Evolutionary conservation across 1,140 invertebrate species (phyloP), one percentile per base, ranked within the genome.

Genomic region (Bombus fervidus): DNA sequence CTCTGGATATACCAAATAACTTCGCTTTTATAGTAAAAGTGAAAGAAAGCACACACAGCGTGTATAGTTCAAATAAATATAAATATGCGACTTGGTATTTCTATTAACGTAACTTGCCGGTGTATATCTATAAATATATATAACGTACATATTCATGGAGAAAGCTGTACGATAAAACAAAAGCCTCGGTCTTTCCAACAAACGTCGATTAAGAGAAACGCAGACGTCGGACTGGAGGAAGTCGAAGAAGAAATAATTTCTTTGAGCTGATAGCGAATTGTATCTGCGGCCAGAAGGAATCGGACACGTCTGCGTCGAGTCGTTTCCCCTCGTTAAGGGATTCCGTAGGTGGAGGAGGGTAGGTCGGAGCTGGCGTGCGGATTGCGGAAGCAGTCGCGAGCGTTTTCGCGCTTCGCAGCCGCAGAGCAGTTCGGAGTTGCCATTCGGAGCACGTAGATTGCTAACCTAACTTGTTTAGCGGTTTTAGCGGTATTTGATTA

Each of bases 401-500:
- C 90, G 85, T 91, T 91, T 91, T 90, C 90, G 90, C 90, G 90
- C 90, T 91, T 91, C 87, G 85, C 79, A 88, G 89, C 85, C 90
- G 90, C 89, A 91, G 84, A 81, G 87, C 89, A 90, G 84, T 90
- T 90, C 84, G 86, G 81, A 93, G 90, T 94, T 94, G 92, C 93
- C 91, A 95, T 94, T 95, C 93, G 86, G 81, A 86, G 90, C 94
- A 95, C 94, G 94, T 95, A 94, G 92, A 95, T 93, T 94, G 92
- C 93, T 92, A 94, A 93, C 93, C 93, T 92, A 94, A 95, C 94
- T 94, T 95, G 94, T 95, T 94, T 94, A 91, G 93, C 90, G 94
- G 94, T 95, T 94, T 95, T 93, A 94, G 93, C 91, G 94, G 93
- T 94, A 95, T 94, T 95, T 94, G 93, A 95, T 94, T 94, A 94